Conservation (phyloP, 2,113 vertebrate genomes). For the human (Homo sapiens) region GRCh38 chr17:82439001-82439500, state of each 20-base stretch:
- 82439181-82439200: neutral
- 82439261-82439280: neutral
- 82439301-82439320: neutral
- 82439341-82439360: too few species aligned
- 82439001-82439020: neutral
- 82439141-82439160: neutral
- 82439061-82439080: neutral
- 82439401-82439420: neutral
- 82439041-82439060: neutral
- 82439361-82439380: neutral
- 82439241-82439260: neutral
- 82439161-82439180: neutral
- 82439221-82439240: neutral
- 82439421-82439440: neutral
- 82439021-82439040: neutral
- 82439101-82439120: neutral
- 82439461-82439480: neutral
- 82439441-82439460: neutral
- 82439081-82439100: neutral
- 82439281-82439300: neutral
- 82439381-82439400: neutral
- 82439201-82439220: neutral
- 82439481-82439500: neutral
- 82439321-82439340: neutral
- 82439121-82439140: neutral